A percentile compares a stretch with the other conserved stretches of the same genome.
Evolutionary conservation across 1,140 invertebrate species (phyloP).

Genomic region (Brachionus rotundiformis): DNA sequence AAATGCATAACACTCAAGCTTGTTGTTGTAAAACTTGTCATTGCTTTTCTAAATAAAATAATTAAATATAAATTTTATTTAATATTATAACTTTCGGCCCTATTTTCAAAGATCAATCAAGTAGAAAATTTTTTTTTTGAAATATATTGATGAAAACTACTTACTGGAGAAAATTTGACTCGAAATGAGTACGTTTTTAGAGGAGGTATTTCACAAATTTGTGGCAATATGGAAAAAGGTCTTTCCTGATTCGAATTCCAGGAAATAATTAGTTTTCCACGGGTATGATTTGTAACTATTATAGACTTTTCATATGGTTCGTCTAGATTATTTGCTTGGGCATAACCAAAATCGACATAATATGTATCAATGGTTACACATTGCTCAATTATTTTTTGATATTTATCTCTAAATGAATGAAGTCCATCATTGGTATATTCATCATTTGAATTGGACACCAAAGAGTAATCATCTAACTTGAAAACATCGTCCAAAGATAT

Average conservation of each 20-base stretch:
- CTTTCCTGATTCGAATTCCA: slow-evolving; percentile 59
- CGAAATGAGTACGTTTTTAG: slow-evolving; percentile 60
- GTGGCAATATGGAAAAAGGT: slow-evolving; percentile 59
- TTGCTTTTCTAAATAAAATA: slow-evolving; percentile 58
- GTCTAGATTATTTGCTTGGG: slow-evolving; percentile 56
- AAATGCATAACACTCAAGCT: slow-evolving; percentile 62
- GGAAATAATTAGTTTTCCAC: slow-evolving; percentile 61
- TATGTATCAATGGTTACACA: slow-evolving; percentile 59
- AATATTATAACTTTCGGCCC: neutral
- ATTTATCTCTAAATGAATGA: slow-evolving; percentile 44
- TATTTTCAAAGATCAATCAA: neutral
- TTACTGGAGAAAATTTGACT: slow-evolving; percentile 62
- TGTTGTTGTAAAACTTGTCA: slow-evolving; percentile 61
- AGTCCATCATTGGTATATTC: slow-evolving; percentile 16
- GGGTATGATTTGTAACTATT: slow-evolving; percentile 62
- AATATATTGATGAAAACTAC: slow-evolving; percentile 49
- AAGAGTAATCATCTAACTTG: neutral
- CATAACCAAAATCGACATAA: slow-evolving; percentile 61
- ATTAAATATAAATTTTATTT: slow-evolving; percentile 40
- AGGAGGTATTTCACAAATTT: slow-evolving; percentile 60
- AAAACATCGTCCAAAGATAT: neutral
- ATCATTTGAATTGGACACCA: neutral
- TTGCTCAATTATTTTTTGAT: slow-evolving; percentile 57
- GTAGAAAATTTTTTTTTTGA: neutral
- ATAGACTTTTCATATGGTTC: slow-evolving; percentile 57